Percentiles rank a stretch among this genome's conserved stretches.
These are phyloP conservation scores for Elephantulus edwardii DNA, from an alignment of 2,113 vertebrate species.

Conservation along the genomic window DNA sequence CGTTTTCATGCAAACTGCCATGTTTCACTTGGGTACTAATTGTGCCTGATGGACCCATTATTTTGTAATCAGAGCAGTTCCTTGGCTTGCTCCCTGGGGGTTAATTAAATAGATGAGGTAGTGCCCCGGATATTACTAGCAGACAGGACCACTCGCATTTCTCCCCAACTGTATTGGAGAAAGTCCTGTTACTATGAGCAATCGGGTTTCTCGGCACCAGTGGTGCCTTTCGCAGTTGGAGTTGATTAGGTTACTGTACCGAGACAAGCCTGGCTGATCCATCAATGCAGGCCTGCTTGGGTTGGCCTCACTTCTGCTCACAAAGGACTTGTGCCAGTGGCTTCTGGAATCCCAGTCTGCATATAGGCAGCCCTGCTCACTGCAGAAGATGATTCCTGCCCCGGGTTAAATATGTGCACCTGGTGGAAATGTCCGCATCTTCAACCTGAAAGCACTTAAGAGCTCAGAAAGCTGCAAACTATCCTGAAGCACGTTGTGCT, in stretches of 20 bases:
- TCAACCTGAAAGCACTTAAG: conserved; percentile 68
- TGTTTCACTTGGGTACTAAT: conserved; percentile 90
- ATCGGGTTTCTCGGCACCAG: conserved; percentile 55
- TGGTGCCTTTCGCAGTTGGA: conserved; percentile 52
- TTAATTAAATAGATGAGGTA: conserved; percentile 91
- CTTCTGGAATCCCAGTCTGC: conserved; percentile 62
- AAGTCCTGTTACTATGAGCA: conserved; percentile 68
- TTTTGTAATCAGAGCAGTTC: conserved; percentile 84
- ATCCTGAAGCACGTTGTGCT: conserved; percentile 72
- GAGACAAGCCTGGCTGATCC: conserved; percentile 60
- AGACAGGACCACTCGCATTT: conserved; percentile 77
- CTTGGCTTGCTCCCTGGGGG: conserved; percentile 84
- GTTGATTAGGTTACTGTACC: conserved; percentile 72
- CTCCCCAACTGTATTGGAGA: conserved; percentile 63
- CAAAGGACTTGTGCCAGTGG: conserved; percentile 45
- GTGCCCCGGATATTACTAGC: conserved; percentile 76
- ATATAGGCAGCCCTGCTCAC: conserved; percentile 59
- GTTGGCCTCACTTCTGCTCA: neutral
- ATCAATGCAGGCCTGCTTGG: conserved; percentile 15
- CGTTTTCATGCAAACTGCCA: conserved; percentile 86
- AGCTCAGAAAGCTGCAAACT: conserved; percentile 70
- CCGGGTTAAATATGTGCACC: conserved; percentile 75
- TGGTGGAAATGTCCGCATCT: conserved; percentile 71
- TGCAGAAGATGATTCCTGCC: conserved; percentile 77
- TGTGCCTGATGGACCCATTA: conserved; percentile 93